These are phyloP conservation scores for Sphinx pinastri DNA, from an alignment of 2,888 invertebrate genomes.

Conservation along the genomic window DNA sequence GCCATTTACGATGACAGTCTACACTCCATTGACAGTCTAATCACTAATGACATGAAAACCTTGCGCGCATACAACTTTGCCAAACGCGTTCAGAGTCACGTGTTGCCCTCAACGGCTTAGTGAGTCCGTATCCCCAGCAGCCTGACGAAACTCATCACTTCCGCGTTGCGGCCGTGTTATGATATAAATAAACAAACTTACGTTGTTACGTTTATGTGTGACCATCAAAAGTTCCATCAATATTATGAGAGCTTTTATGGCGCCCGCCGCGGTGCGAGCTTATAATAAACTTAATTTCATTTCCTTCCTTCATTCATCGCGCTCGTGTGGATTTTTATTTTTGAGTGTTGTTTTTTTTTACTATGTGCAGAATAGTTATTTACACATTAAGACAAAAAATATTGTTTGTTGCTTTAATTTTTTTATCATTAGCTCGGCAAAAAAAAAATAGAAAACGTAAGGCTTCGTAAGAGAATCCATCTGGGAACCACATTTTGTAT, in stretches of 20 bases:
- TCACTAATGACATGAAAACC: too few species aligned
- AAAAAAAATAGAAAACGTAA: too few species aligned
- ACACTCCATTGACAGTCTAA: too few species aligned
- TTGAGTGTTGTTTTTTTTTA: neutral
- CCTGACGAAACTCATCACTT: conserved; percentile 29
- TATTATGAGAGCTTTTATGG: conserved; percentile 54
- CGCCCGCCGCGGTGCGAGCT: conserved; percentile 49
- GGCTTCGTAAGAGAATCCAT: too few species aligned
- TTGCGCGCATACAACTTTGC: too few species aligned
- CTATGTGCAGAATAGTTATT: conserved; percentile 3
- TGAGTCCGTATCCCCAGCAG: too few species aligned
- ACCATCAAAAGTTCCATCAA: conserved; percentile 57
- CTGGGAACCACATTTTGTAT: too few species aligned
- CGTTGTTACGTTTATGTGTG: conserved; percentile 51
- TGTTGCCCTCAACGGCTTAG: too few species aligned
- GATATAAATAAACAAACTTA: conserved; percentile 48
- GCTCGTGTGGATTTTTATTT: conserved; percentile 3
- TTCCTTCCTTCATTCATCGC: conserved; percentile 23
- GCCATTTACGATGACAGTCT: too few species aligned
- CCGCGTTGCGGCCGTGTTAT: conserved; percentile 9
- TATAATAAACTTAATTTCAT: conserved; percentile 48
- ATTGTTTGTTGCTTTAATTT: neutral
- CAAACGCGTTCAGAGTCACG: too few species aligned
- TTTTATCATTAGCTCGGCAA: too few species aligned
- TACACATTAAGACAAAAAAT: neutral